A percentile compares a stretch with the other conserved stretches of the same genome.
Evolutionary conservation across 1,140 invertebrate genomes (phyloP).

Genomic region (Macrocentrus cingulum): DNA sequence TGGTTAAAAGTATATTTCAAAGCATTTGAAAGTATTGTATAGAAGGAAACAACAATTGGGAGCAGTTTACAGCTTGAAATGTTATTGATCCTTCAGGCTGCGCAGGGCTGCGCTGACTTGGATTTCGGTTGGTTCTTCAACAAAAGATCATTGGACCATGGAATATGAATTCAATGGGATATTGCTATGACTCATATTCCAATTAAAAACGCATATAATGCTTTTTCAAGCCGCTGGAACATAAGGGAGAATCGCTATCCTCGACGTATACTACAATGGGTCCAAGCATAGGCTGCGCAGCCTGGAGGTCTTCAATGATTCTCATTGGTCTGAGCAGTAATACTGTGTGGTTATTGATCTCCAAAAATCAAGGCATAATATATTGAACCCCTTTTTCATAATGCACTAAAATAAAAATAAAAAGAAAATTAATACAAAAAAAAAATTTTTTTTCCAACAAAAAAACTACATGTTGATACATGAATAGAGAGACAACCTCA

Average conservation of each 20-base stretch:
- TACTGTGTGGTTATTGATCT: conserved; percentile 52
- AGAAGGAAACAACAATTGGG: not conserved
- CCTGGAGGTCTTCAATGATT: conserved; percentile 40
- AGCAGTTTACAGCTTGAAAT: conserved; percentile 10
- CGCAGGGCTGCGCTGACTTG: conserved; percentile 14
- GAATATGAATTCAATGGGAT: conserved; percentile 45
- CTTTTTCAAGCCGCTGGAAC: conserved; percentile 33
- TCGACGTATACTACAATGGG: not conserved
- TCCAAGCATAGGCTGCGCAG: conserved; percentile 33
- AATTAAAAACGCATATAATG: conserved; percentile 41
- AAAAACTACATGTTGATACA: conserved; percentile 1
- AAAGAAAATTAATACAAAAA: not conserved
- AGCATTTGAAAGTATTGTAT: not conserved
- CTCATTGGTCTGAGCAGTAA: conserved; percentile 49
- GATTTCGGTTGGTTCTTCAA: conserved; percentile 16
- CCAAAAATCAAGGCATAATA: conserved; percentile 52
- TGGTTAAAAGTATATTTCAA: not conserved
- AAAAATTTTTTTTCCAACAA: conserved; percentile 6
- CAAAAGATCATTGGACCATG: conserved; percentile 30
- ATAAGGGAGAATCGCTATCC: conserved; percentile 8
- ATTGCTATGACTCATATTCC: conserved; percentile 46
- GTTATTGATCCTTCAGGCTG: conserved; percentile 16
- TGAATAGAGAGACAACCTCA: no score
- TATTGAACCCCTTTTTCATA: conserved; percentile 32
- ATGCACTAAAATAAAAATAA: no score